Base-by-base conservation (phyloP, 2,888 invertebrate species). In the Drosophila pegasa region DNA sequence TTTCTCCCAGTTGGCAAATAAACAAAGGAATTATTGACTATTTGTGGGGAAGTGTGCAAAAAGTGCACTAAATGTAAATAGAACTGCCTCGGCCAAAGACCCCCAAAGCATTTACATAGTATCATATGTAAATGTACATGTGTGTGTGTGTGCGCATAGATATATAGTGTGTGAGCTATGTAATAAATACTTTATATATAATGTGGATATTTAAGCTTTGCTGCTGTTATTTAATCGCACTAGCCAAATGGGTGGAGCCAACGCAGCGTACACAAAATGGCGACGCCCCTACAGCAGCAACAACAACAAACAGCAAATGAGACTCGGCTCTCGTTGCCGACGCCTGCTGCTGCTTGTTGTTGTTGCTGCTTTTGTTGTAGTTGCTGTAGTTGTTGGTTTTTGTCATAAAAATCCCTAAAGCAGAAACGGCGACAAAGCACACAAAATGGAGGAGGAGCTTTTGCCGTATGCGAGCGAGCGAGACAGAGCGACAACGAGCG, bases 381-480 rank as follows among this genome's bases (percentile, higher is more conserved):
- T 25, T 43, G n/a, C 25, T 50, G 41, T 16, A 55, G 60, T 22
- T 43, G 57, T 12, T 50, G 61, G 58, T 51, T 58, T 68, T 75
- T 75, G 77, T 65, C 73, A 80, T 71, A 78, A 89, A 87, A 85
- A 87, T 85, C 87, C 84, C 88, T 71, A 83, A 83, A 78, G 72
- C 81, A 37, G 41, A 50, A 60, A 73, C 65, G 61, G 66, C 69
- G 75, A 68, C 75, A 75, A 65, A 84, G 67, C 81, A 64, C 71
- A 64, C 22, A 61, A 16, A 75, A 73, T 67, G 62, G 55, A 74
- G 84, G 84, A 76, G 84, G 84, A 89, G 84, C 89, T 81, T 69
- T 81, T 35, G 57, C 41, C 18, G 35, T 57, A 40, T 33, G 54
- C 62, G 56, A 38, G 43, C 29, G 45, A 22, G 33, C n/a, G 47